phyloP scores from a whole-genome alignment of 2,888 invertebrate genomes.

The Automeris io region DNA sequence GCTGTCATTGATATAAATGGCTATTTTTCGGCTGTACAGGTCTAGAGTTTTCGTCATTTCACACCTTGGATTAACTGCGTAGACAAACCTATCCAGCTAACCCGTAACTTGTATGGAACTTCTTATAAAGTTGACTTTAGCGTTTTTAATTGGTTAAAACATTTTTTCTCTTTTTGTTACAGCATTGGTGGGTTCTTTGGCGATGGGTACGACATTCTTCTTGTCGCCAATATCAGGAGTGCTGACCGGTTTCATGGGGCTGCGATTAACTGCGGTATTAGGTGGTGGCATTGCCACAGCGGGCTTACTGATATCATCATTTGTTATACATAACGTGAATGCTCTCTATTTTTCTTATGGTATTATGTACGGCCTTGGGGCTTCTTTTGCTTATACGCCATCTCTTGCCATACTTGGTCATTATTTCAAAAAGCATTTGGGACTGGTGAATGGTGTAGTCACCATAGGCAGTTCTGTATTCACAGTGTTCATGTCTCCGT shows the following conservation, averaged over 20 bases:
- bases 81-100: too few relatives aligned
- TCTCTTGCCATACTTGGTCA: slow-evolving; percentile 94
- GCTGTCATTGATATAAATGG: too few relatives aligned
- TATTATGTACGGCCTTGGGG: slow-evolving; percentile 91
- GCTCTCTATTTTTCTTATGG: slow-evolving; percentile 92
- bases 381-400: slow-evolving; percentile 93
- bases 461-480: slow-evolving; percentile 94
- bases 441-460: slow-evolving; percentile 92
- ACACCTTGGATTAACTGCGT: neutral
- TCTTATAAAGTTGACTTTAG: too few relatives aligned
- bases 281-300: slow-evolving; percentile 87
- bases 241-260: slow-evolving; percentile 90
- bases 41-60: too few relatives aligned
- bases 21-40: too few relatives aligned
- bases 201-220: slow-evolving; percentile 93
- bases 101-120: too few relatives aligned
- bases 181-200: slow-evolving; percentile 93
- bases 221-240: slow-evolving; percentile 92
- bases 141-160: slow-evolving; percentile 7
- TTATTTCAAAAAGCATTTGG: slow-evolving; percentile 91
- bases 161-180: slow-evolving; percentile 48
- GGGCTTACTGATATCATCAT: slow-evolving; percentile 89
- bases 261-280: slow-evolving; percentile 87
- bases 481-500: slow-evolving; percentile 86
- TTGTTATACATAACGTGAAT: slow-evolving; percentile 80